Evolutionary conservation across 2,888 invertebrate genomes (phyloP), one percentile per base, ranked within the genome.

Genomic region (Ectobius pallidus): DNA sequence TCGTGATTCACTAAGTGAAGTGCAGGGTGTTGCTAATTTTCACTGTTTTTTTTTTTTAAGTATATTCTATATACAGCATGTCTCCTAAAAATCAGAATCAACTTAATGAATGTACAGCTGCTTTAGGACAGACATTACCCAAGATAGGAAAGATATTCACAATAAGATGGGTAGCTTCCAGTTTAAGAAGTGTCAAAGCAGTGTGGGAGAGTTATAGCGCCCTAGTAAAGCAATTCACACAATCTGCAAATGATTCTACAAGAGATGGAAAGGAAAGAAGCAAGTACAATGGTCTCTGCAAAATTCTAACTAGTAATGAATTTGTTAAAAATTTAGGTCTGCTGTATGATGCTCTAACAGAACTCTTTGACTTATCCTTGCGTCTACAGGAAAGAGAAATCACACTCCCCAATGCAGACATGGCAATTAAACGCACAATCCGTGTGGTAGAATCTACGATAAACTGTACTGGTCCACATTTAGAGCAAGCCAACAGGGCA

Each of bases 221-320:
- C 32, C 18, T 61, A 61, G 32, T 30, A 30, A 30, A 61, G 1
- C 4, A 61, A 2, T 61, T 61, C 30, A 61, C 18, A 30, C 1
- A 61, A 27, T 30, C 61, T 61, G 27, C 61, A 27, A 58, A 1
- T 58, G 58, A 25, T 22, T 2, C 3, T 58, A 61, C 27, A 61
- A 61, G 61, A 61, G 61, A 30, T 61, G 61, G n/a, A 3, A 30
- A 61, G 32, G 46, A 46, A 46, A n/a, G 46, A 46, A 46, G 46
- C 46, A 46, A 46, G 18, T 46, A 46, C 46, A 46, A n/a, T 46
- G 46, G 46, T 46, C 46, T 46, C 7, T n/a, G 46, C n/a, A 30
- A 30, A 61, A 61, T 61, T 30, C 30, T 30, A 16, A 30, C 61
- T 16, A 61, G 30, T 61, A 3, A 27, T 22, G 27, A 1, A 22